Conservation (phyloP, 2,888 invertebrate species). For the Panorpa germanica region DNA sequence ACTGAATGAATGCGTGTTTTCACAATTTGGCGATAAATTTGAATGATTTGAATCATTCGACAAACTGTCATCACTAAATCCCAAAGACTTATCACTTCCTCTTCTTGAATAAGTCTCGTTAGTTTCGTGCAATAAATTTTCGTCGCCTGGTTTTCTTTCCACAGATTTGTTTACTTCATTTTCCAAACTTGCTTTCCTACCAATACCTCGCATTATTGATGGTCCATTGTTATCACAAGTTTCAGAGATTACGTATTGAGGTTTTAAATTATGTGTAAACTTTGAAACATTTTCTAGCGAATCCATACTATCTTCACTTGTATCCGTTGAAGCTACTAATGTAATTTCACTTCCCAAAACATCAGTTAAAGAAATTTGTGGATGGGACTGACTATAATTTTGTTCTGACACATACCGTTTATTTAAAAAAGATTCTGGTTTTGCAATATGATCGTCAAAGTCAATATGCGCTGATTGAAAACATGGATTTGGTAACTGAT, state of each 20-base stretch:
- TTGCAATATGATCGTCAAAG: too few relatives aligned
- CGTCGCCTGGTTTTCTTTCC: slow-evolving; percentile 19
- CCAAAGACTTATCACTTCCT: slow-evolving; percentile 48
- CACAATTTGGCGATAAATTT: slow-evolving; percentile 33
- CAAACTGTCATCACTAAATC: slow-evolving; percentile 54
- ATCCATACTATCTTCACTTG: slow-evolving; percentile 52
- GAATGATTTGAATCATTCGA: slow-evolving; percentile 39
- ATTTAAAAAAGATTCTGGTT: too few relatives aligned
- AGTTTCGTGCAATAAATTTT: slow-evolving; percentile 18
- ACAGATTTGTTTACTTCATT: slow-evolving; percentile 23
- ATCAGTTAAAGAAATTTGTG: slow-evolving; percentile 85
- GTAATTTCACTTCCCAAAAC: slow-evolving; percentile 74
- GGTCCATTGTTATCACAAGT: slow-evolving; percentile 17
- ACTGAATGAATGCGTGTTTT: slow-evolving; percentile 28
- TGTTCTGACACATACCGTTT: too few relatives aligned
- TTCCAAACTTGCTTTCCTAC: slow-evolving; percentile 47
- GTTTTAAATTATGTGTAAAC: slow-evolving; percentile 16
- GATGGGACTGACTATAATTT: slow-evolving; percentile 30
- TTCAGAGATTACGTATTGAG: slow-evolving; percentile 13
- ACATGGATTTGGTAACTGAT: too few relatives aligned
- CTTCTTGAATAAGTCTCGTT: slow-evolving; percentile 29
- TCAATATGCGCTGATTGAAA: too few relatives aligned
- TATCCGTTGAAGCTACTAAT: slow-evolving; percentile 50
- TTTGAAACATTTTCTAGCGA: slow-evolving; percentile 38
- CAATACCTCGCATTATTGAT: slow-evolving; percentile 63